Conservation (phyloP, 92 coral and sea anemone species). For the Hydrozoanthus gracilis region DNA sequence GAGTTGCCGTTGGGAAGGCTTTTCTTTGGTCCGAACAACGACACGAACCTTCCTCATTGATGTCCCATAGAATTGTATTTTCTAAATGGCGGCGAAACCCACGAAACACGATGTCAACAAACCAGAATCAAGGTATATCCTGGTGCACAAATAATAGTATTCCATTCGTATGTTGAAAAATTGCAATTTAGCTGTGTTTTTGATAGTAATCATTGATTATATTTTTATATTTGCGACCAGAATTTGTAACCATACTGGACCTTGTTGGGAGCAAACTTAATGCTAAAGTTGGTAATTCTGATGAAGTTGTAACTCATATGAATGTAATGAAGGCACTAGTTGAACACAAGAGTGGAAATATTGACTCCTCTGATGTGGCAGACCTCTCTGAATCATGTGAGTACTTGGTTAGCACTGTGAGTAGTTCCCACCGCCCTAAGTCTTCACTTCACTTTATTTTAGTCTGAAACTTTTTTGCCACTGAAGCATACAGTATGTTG, state of each 20-base stretch:
- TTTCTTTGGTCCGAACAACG: not conserved
- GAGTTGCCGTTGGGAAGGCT: not conserved
- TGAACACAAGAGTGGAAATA: conserved; percentile 65
- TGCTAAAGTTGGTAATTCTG: conserved; percentile 32
- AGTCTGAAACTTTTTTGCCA: no score
- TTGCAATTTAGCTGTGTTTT: not conserved
- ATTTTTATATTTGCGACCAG: conserved; percentile 30
- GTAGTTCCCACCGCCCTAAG: no score
- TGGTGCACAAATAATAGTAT: no score
- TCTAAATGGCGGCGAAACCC: not conserved
- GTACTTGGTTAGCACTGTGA: conserved; percentile 15
- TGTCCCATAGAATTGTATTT: not conserved
- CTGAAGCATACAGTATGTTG: no score
- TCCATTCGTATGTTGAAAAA: not conserved
- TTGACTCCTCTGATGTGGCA: conserved; percentile 69
- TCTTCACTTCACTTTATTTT: no score
- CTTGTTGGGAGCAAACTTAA: conserved; percentile 42
- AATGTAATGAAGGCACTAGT: conserved; percentile 59
- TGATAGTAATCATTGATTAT: not conserved
- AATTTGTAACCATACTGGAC: conserved; percentile 48
- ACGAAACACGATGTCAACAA: not conserved
- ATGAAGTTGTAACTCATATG: conserved; percentile 49
- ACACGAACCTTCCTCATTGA: not conserved
- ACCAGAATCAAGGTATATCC: not conserved
- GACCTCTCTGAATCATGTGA: conserved; percentile 63